Evolutionary conservation across 2,797 vertebrate genomes (phyloP).

Genomic region (Antennarius maculatus): DNA sequence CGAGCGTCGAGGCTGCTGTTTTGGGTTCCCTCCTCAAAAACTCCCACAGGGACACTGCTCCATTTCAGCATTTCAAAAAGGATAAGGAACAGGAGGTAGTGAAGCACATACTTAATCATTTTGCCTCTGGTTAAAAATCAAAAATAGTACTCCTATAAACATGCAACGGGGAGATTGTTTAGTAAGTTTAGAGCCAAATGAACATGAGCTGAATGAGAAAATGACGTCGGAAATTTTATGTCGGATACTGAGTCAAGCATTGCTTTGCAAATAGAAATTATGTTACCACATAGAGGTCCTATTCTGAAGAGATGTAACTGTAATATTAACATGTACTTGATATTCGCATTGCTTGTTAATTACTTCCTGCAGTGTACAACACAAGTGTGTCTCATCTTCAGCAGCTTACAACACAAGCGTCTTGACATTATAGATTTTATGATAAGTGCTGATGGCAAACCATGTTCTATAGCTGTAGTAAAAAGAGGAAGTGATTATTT

Average conservation of each 20-base stretch:
- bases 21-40: slow-evolving; percentile 68
- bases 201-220: slow-evolving; percentile 30
- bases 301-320: not conserved
- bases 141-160: slow-evolving; percentile 61
- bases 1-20: slow-evolving; percentile 64
- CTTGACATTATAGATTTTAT: slow-evolving; percentile 67
- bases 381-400: slow-evolving; percentile 20
- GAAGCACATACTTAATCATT: slow-evolving; percentile 68
- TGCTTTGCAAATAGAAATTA: slow-evolving; percentile 18
- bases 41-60: slow-evolving; percentile 70
- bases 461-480: slow-evolving; percentile 55
- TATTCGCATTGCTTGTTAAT: slow-evolving; percentile 30
- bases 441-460: slow-evolving; percentile 62
- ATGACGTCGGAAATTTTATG: slow-evolving; percentile 23
- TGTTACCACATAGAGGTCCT: not conserved
- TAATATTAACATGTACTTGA: slow-evolving; percentile 5
- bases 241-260: slow-evolving; percentile 19
- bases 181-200: slow-evolving; percentile 44
- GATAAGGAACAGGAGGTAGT: slow-evolving; percentile 56
- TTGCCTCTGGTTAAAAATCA: slow-evolving; percentile 66
- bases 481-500: slow-evolving; percentile 74
- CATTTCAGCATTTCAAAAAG: slow-evolving; percentile 73
- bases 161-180: slow-evolving; percentile 52
- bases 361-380: slow-evolving; percentile 40
- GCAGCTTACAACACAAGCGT: slow-evolving; percentile 33